A percentile compares a stretch with the other conserved stretches of the same genome.
These are phyloP conservation scores for Morpho deidamia DNA, from an alignment of 2,888 invertebrate species.

Conservation along the genomic window DNA sequence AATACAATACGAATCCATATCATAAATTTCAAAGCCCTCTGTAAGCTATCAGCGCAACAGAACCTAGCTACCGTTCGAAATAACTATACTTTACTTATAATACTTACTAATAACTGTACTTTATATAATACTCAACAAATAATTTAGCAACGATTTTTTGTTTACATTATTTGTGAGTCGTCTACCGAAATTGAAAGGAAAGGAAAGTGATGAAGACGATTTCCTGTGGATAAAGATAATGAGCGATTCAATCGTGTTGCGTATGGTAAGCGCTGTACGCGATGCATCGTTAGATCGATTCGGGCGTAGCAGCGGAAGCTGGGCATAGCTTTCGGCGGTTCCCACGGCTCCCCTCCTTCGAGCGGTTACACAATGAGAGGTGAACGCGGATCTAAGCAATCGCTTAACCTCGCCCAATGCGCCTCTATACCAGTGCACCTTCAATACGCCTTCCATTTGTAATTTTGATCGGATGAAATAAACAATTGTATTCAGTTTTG, in stretches of 20 bases:
- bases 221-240: conserved; percentile 62
- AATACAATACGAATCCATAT: conserved; percentile 66
- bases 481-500: neutral
- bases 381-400: conserved; percentile 79
- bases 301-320: conserved; percentile 70
- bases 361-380: conserved; percentile 74
- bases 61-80: conserved; percentile 7
- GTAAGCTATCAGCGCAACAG: conserved; percentile 31
- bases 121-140: too few relatives aligned
- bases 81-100: neutral
- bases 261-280: conserved; percentile 46
- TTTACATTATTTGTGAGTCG: too few relatives aligned
- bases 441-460: conserved; percentile 32
- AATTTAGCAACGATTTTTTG: too few relatives aligned
- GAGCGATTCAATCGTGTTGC: conserved; percentile 59
- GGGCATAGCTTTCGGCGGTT: conserved; percentile 74
- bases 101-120: too few relatives aligned
- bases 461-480: conserved; percentile 26
- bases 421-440: conserved; percentile 42
- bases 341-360: conserved; percentile 52
- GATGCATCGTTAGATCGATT: conserved; percentile 67
- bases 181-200: neutral
- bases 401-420: conserved; percentile 78
- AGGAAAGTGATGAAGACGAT: conserved; percentile 44
- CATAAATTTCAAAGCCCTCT: conserved; percentile 64